Conservation (phyloP, 2,113 vertebrate species). For the Maccullochella peelii region DNA sequence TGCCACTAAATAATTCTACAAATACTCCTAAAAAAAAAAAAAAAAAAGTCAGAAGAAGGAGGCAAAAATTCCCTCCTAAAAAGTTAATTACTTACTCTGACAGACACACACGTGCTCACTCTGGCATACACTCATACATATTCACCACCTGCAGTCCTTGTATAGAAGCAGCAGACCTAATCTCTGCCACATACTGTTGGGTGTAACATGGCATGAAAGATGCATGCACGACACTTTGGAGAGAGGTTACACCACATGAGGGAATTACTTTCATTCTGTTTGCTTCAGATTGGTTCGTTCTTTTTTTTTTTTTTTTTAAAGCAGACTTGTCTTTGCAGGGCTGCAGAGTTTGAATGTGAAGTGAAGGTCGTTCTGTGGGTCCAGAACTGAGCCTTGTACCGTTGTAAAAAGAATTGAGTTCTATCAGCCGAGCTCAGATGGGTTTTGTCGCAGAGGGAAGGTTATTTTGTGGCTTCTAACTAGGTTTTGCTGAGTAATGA, state of each 20-base stretch:
- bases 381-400: not conserved
- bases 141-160: slow-evolving; percentile 40
- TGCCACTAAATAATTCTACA: not conserved
- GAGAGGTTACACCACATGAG: not conserved
- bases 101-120: slow-evolving; percentile 7
- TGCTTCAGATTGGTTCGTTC: not conserved
- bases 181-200: slow-evolving; percentile 24
- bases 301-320: slow-evolving; percentile 4
- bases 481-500: slow-evolving; percentile 69
- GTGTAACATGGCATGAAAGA: slow-evolving; percentile 41
- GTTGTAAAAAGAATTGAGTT: slow-evolving; percentile 32
- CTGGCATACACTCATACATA: slow-evolving; percentile 44
- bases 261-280: not conserved
- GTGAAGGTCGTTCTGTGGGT: slow-evolving; percentile 28
- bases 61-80: not conserved
- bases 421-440: slow-evolving; percentile 36
- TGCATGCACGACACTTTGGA: slow-evolving; percentile 42
- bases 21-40: not conserved
- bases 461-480: slow-evolving; percentile 53
- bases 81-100: not conserved
- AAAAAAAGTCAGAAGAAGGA: not conserved
- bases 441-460: slow-evolving; percentile 33
- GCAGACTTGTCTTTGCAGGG: slow-evolving; percentile 9
- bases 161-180: slow-evolving; percentile 27
- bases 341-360: slow-evolving; percentile 18